A percentile compares a stretch with the other conserved stretches of the same genome.
phyloP scores from a whole-genome alignment of 2,888 invertebrate species.

The Mythimna lalbum region DNA sequence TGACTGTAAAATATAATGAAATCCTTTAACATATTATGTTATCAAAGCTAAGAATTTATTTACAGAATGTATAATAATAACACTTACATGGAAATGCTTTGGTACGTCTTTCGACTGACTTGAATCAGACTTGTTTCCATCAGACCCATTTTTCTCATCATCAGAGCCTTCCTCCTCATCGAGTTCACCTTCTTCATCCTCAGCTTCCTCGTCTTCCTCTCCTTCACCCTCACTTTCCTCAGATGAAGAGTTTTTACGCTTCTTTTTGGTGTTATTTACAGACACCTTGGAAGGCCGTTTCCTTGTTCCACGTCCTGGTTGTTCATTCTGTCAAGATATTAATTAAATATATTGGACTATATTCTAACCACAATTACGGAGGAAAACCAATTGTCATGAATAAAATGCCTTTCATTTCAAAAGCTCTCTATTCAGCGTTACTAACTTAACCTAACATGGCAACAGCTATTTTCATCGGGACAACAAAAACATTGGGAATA shows the following conservation, averaged over 20 bases:
- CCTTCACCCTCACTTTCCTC: conserved; percentile 87
- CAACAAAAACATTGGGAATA: not conserved
- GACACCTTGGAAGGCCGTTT: conserved; percentile 81
- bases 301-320: conserved; percentile 79
- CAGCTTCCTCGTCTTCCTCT: conserved; percentile 84
- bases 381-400: not conserved
- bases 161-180: conserved; percentile 89
- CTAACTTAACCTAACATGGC: conserved; percentile 50
- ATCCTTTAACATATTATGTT: not conserved
- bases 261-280: conserved; percentile 85
- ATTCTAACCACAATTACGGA: not conserved
- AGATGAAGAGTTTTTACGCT: conserved; percentile 86
- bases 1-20: conserved; percentile 83
- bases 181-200: conserved; percentile 86
- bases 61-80: not conserved
- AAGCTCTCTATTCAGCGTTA: not conserved
- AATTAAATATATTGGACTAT: not conserved
- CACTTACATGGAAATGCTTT: conserved; percentile 89
- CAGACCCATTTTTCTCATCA: conserved; percentile 89
- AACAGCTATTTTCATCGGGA: conserved; percentile 12
- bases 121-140: conserved; percentile 89
- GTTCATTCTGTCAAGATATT: conserved; percentile 76
- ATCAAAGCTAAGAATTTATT: not conserved
- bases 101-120: conserved; percentile 90
- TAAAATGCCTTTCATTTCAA: too few relatives aligned